These are phyloP conservation scores for Coregonus sp. DNA, from an alignment of 2,797 vertebrate species.

Conservation along the genomic window DNA sequence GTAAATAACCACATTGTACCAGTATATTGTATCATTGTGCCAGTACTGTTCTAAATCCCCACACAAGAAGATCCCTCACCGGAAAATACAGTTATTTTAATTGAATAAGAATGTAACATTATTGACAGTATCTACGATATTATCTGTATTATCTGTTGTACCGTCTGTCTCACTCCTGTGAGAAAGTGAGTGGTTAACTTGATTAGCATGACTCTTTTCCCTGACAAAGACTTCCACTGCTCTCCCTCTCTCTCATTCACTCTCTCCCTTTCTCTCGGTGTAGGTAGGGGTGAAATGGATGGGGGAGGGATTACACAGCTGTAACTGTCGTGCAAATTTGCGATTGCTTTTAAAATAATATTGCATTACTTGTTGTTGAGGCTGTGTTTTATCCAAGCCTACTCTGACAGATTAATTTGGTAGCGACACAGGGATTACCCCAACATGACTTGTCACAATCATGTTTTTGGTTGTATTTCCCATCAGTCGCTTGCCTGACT, in stretches of 20 bases:
- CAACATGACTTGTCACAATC: slow-evolving; percentile 19
- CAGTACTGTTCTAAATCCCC: too few relatives aligned
- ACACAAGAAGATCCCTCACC: too few relatives aligned
- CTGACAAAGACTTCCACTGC: too few relatives aligned
- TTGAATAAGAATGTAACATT: too few relatives aligned
- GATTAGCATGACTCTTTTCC: neutral
- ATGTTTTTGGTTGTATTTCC: slow-evolving; percentile 9
- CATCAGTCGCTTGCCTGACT: neutral
- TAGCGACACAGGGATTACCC: slow-evolving; percentile 34
- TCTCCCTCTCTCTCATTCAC: neutral
- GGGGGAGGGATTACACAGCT: neutral
- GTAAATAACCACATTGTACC: too few relatives aligned
- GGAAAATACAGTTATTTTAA: too few relatives aligned
- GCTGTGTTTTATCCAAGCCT: neutral
- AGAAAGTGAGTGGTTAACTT: too few relatives aligned
- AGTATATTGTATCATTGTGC: too few relatives aligned
- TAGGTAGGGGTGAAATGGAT: neutral
- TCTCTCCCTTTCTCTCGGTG: neutral
- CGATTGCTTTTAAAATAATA: slow-evolving; percentile 5
- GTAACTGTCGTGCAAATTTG: slow-evolving; percentile 5
- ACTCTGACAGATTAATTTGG: slow-evolving; percentile 37
- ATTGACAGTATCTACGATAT: too few relatives aligned
- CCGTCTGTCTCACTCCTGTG: too few relatives aligned
- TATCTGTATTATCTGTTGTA: too few relatives aligned
- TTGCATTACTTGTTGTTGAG: neutral